These are phyloP conservation scores for Anseranas semipalmata DNA, from an alignment of 2,113 vertebrate genomes.

Conservation along the genomic window DNA sequence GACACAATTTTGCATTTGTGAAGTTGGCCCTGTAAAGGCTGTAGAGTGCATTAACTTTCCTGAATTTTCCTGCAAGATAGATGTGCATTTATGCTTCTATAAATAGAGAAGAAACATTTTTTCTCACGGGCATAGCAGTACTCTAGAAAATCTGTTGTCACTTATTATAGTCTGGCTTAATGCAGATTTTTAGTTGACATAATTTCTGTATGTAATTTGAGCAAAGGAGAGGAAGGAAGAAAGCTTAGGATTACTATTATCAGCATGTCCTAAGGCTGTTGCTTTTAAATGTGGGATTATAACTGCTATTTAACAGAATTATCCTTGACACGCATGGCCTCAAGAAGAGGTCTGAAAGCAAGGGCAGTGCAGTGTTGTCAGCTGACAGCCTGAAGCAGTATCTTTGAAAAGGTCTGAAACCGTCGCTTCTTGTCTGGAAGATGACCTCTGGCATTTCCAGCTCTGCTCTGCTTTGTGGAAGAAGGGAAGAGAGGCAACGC, in stretches of 20 bases:
- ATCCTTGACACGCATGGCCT: conserved; percentile 38
- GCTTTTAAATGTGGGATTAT: conserved; percentile 50
- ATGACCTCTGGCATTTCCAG: conserved; percentile 5
- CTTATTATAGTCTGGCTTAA: background rate
- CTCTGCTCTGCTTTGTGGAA: background rate
- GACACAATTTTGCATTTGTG: background rate
- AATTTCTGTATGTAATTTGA: background rate
- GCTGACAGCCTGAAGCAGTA: conserved; percentile 2
- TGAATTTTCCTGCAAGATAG: background rate
- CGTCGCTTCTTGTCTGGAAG: conserved; percentile 22
- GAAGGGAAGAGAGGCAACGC: background rate
- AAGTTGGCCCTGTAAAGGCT: background rate
- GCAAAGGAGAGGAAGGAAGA: background rate
- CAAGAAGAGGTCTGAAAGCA: conserved; percentile 27
- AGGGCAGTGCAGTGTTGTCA: background rate
- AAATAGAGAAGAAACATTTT: background rate
- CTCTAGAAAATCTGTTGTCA: background rate
- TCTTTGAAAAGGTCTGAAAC: conserved; percentile 48
- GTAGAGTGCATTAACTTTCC: background rate
- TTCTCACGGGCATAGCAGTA: background rate
- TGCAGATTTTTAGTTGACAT: conserved; percentile 13
- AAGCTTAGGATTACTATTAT: conserved; percentile 17
- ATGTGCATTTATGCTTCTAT: background rate
- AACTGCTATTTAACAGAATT: conserved; percentile 50
- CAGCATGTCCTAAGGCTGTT: background rate